Evolutionary conservation across 2,888 invertebrate species (phyloP).

Genomic region (Polymixis flavicincta): DNA sequence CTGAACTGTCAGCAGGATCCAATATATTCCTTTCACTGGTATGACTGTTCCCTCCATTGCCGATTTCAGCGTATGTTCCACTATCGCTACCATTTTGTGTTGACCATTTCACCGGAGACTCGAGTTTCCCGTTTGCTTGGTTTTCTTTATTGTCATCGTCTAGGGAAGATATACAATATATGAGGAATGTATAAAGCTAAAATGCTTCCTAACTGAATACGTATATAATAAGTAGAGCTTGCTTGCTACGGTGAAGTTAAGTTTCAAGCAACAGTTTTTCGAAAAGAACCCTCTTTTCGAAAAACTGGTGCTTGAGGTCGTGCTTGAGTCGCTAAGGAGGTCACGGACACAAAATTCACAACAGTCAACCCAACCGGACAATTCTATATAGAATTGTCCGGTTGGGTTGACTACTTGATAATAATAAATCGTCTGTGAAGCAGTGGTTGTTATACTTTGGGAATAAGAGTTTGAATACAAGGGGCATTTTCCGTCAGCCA

Average conservation of each 20-base stretch:
- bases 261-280: slow-evolving; percentile 19
- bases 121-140: slow-evolving; percentile 87
- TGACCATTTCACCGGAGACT: slow-evolving; percentile 87
- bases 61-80: slow-evolving; percentile 89
- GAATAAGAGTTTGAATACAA: slow-evolving; percentile 3
- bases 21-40: slow-evolving; percentile 86
- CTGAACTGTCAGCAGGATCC: slow-evolving; percentile 88
- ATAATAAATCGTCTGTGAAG: slow-evolving; percentile 58
- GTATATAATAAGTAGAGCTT: not conserved
- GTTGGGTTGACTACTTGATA: slow-evolving; percentile 52
- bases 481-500: not conserved
- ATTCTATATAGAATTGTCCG: slow-evolving; percentile 45
- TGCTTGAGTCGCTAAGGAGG: slow-evolving; percentile 38
- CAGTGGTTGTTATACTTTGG: slow-evolving; percentile 29
- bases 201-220: too few relatives aligned
- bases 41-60: slow-evolving; percentile 85
- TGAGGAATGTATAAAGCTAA: not conserved
- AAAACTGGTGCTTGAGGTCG: too few relatives aligned
- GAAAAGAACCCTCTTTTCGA: too few relatives aligned
- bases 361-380: too few relatives aligned
- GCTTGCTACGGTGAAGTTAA: not conserved
- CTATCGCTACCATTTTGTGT: slow-evolving; percentile 88
- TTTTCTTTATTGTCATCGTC: slow-evolving; percentile 90
- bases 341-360: slow-evolving; percentile 40
- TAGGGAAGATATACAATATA: slow-evolving; percentile 42